A percentile compares a stretch with the other conserved stretches of the same genome.
phyloP scores from a whole-genome alignment of 1,140 invertebrate species.

The Magallana ariakensis region DNA sequence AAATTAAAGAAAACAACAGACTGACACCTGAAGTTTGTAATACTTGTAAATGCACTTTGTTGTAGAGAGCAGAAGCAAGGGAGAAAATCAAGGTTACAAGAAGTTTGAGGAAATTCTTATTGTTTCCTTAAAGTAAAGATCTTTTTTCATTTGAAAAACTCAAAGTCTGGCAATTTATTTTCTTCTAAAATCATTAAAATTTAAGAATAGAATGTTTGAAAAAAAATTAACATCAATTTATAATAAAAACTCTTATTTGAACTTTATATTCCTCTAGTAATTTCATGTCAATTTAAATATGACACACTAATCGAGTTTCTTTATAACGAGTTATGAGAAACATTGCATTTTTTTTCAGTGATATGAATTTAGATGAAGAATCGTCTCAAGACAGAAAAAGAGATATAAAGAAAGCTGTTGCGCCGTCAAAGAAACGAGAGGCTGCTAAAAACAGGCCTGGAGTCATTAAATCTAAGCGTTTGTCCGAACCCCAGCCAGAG shows the following conservation, averaged over 20 bases:
- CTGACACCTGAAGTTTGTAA: too few species aligned
- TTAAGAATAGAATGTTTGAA: too few species aligned
- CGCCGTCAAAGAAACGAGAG: conserved; percentile 23
- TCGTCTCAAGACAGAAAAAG: conserved; percentile 1
- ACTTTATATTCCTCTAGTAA: too few species aligned
- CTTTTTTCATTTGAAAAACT: not conserved
- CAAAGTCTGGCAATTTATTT: too few species aligned
- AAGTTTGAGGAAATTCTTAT: conserved; percentile 36
- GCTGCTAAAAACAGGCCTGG: not conserved
- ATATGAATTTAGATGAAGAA: conserved; percentile 21
- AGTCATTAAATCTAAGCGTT: conserved; percentile 6
- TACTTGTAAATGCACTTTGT: not conserved
- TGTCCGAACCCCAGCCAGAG: conserved; percentile 1
- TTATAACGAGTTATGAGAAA: too few species aligned
- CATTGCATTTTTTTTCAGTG: conserved; percentile 3
- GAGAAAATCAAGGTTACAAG: conserved; percentile 23
- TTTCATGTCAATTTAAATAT: too few species aligned
- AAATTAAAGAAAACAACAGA: too few species aligned
- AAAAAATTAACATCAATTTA: too few species aligned
- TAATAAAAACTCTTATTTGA: too few species aligned
- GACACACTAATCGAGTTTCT: too few species aligned
- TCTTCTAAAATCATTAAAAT: too few species aligned
- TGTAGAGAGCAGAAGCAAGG: conserved; percentile 21
- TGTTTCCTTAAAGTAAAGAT: not conserved
- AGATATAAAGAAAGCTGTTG: conserved; percentile 15